Percentiles rank a stretch among this genome's conserved stretches.
Conservation (phyloP, 2,888 invertebrate species). For the Hypselothyrea guttata region DNA sequence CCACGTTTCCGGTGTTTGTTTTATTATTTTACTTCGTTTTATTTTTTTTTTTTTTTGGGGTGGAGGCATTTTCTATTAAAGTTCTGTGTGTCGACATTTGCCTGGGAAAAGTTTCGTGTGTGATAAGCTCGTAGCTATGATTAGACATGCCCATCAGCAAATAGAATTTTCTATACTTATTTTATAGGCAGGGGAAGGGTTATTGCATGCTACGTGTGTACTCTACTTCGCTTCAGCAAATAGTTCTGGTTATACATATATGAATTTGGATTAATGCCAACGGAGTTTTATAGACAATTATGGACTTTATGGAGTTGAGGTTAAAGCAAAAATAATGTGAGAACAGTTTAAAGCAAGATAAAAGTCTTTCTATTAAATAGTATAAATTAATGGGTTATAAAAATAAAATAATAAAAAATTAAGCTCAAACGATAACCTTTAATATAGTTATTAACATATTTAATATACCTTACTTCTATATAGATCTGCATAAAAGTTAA, state of each 20-base stretch:
- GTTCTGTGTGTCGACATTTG: slow-evolving; percentile 32
- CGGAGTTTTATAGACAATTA: neutral
- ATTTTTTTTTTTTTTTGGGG: neutral
- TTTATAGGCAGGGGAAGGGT: slow-evolving; percentile 13
- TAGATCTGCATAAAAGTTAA: neutral
- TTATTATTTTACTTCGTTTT: slow-evolving; percentile 25
- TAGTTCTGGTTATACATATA: slow-evolving; percentile 9
- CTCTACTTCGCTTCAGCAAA: too few relatives aligned
- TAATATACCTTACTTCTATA: too few relatives aligned
- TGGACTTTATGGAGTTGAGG: too few relatives aligned
- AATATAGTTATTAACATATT: too few relatives aligned
- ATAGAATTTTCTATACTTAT: slow-evolving; percentile 28
- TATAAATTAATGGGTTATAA: too few relatives aligned
- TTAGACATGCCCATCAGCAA: slow-evolving; percentile 37
- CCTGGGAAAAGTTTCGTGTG: slow-evolving; percentile 55
- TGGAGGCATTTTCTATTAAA: slow-evolving; percentile 13
- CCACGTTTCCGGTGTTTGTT: slow-evolving; percentile 65
- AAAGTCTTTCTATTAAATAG: too few relatives aligned
- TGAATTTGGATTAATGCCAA: slow-evolving; percentile 36
- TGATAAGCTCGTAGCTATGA: slow-evolving; percentile 59
- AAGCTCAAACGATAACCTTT: too few relatives aligned
- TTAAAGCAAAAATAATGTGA: too few relatives aligned
- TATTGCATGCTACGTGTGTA: too few relatives aligned
- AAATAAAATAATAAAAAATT: too few relatives aligned
- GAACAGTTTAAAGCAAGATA: too few relatives aligned